Evolutionary conservation across 2,888 invertebrate genomes (phyloP).

Genomic region (Andrena minutula): DNA sequence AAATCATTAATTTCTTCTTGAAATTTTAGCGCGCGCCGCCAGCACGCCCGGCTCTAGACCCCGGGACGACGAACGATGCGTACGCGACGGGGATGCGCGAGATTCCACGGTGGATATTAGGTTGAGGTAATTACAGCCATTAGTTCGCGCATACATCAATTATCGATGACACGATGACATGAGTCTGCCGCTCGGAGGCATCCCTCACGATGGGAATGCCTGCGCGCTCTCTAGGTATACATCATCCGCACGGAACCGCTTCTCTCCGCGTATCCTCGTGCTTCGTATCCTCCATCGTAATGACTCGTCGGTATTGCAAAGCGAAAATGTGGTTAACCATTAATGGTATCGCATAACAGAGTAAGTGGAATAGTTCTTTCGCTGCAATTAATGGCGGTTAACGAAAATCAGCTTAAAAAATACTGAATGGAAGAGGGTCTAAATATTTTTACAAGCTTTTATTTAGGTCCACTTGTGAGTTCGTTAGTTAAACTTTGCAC

Average conservation of each 20-base stretch:
- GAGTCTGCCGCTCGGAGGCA: slow-evolving; percentile 77
- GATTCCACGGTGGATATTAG: slow-evolving; percentile 81
- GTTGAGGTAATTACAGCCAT: slow-evolving; percentile 82
- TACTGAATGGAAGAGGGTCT: too few relatives aligned
- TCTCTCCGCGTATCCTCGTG: slow-evolving; percentile 22
- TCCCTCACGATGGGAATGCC: slow-evolving; percentile 74
- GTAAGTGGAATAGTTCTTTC: background rate
- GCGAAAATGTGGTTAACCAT: too few relatives aligned
- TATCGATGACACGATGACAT: slow-evolving; percentile 83
- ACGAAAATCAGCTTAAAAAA: too few relatives aligned
- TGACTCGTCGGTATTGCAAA: background rate
- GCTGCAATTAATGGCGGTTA: too few relatives aligned
- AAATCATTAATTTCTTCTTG: slow-evolving; percentile 75
- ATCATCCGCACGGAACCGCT: slow-evolving; percentile 39
- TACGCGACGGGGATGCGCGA: slow-evolving; percentile 68
- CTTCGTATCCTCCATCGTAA: slow-evolving; percentile 16
- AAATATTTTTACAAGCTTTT: too few relatives aligned
- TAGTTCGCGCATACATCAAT: slow-evolving; percentile 83
- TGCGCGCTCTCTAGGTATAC: slow-evolving; percentile 36
- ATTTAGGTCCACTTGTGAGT: too few relatives aligned
- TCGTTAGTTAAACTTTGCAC: too few relatives aligned
- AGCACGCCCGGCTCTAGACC: background rate
- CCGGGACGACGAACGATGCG: slow-evolving; percentile 4
- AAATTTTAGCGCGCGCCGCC: slow-evolving; percentile 62
- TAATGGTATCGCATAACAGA: background rate